Percentiles rank a stretch among this genome's conserved stretches.
Evolutionary conservation across 2,888 invertebrate species (phyloP).

Genomic region (Apoda limacodes): DNA sequence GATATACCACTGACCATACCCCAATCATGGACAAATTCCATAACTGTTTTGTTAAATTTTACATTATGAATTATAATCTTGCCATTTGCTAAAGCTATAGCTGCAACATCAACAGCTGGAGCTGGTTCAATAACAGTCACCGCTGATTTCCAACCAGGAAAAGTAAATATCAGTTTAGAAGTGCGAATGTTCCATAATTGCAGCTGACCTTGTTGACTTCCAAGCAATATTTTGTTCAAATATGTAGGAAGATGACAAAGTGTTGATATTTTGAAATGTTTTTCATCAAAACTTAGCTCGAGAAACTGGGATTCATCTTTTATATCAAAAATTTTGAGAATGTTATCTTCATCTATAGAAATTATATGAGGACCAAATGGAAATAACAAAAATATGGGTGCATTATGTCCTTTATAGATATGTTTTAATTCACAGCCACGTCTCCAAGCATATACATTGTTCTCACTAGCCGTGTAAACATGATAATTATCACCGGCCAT

Average conservation of each 20-base stretch:
- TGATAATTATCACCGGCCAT: slow-evolving; percentile 81
- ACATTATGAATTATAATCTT: slow-evolving; percentile 89
- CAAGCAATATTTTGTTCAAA: slow-evolving; percentile 91
- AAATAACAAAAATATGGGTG: slow-evolving; percentile 79
- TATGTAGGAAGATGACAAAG: slow-evolving; percentile 95
- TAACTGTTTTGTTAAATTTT: slow-evolving; percentile 82
- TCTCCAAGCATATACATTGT: slow-evolving; percentile 87
- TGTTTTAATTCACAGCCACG: slow-evolving; percentile 88
- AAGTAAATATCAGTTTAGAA: slow-evolving; percentile 80
- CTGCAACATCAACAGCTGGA: slow-evolving; percentile 93
- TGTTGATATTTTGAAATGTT: slow-evolving; percentile 81
- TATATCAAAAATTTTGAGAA: slow-evolving; percentile 88
- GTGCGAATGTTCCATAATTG: slow-evolving; percentile 93
- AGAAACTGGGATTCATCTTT: slow-evolving; percentile 76
- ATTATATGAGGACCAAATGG: slow-evolving; percentile 91
- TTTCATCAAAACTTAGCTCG: slow-evolving; percentile 75
- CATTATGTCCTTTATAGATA: slow-evolving; percentile 80
- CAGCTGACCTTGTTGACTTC: slow-evolving; percentile 84
- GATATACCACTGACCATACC: slow-evolving; percentile 86
- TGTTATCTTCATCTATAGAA: slow-evolving; percentile 83
- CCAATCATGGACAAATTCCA: slow-evolving; percentile 93
- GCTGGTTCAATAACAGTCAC: slow-evolving; percentile 86
- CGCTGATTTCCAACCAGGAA: slow-evolving; percentile 77
- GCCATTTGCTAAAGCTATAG: slow-evolving; percentile 86
- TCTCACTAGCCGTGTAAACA: slow-evolving; percentile 83